Base-by-base conservation (phyloP, 2,113 vertebrate genomes). In the Perca flavescens region DNA sequence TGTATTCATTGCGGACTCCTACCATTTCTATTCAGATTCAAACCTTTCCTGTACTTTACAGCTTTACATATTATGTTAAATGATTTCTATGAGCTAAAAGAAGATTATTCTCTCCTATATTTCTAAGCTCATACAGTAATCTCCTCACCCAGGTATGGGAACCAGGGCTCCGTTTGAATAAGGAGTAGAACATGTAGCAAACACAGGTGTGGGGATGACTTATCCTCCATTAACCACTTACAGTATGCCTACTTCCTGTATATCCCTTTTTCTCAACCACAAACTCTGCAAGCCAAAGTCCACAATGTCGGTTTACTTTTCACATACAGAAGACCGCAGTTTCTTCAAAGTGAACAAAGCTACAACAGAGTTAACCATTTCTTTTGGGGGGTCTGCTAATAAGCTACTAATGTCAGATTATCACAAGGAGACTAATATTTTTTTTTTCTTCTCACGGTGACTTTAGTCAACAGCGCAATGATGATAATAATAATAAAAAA, bases 231-330 rank as follows among this genome's bases (percentile, higher is more conserved):
- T 46, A 31, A 50, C 22, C 64, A 82, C 74, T 76, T 68, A 77
- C 62, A 85, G 74, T 78, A 78, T 77, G 62, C 57, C 77, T 77
- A 66, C 83, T 83, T 86, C 85, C 82, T 79, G 40, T 80, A 19
- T 56, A 15, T 63, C 70, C 64, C 68, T 80, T 36, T 36, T 47
- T 79, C 61, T 83, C 61, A 50, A 61, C 56, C 86, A 88, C 86
- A 76, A 89, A 82, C 82, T 93, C 90, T 83, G 85, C 88, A 93
- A 95, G 90, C 93, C 95, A 95, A 95, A 95, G 94, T 92, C 81
- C 87, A 89, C 90, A 53, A 80, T 57, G 21, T 90, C 78, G 82
- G 69, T 91, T 91, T 82, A 89, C 86, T 89, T 79, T 82, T 84
- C 79, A 68, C 53, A 8, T 67, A 67, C 56, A 77, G 75, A 62